Conservation (phyloP, 2,797 vertebrate species). For the Ispidina lecontei region DNA sequence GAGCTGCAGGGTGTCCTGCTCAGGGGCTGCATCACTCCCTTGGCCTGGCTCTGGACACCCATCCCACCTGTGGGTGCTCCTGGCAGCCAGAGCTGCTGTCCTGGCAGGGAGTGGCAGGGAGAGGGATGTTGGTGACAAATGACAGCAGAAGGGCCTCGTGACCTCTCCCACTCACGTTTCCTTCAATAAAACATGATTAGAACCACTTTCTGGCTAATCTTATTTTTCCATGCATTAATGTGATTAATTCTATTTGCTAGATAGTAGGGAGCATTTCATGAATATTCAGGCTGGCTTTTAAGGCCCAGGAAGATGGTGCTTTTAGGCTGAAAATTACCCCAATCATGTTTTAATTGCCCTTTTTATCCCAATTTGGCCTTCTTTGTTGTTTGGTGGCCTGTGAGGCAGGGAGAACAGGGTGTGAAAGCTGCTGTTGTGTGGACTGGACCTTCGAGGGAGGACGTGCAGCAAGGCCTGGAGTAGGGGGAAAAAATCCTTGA, state of each 20-base stretch:
- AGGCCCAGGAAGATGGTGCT: background rate
- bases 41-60: background rate
- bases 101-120: background rate
- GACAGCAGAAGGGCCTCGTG: background rate
- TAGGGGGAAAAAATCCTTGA: background rate
- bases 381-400: background rate
- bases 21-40: fast-evolving
- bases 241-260: constrained; percentile 60
- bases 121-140: background rate
- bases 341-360: background rate
- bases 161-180: constrained; percentile 32
- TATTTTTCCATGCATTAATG: constrained; percentile 25
- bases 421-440: background rate
- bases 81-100: fast-evolving
- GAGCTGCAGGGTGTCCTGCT: no score
- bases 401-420: background rate
- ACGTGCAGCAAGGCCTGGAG: background rate
- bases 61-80: background rate
- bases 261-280: background rate
- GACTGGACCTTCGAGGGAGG: background rate
- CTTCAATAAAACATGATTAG: constrained; percentile 31
- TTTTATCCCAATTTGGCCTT: background rate
- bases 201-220: constrained; percentile 8
- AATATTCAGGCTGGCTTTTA: background rate
- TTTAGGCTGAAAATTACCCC: constrained; percentile 2